phyloP scores from a whole-genome alignment of 2,888 invertebrate genomes.

The Bhutanitis thaidina region DNA sequence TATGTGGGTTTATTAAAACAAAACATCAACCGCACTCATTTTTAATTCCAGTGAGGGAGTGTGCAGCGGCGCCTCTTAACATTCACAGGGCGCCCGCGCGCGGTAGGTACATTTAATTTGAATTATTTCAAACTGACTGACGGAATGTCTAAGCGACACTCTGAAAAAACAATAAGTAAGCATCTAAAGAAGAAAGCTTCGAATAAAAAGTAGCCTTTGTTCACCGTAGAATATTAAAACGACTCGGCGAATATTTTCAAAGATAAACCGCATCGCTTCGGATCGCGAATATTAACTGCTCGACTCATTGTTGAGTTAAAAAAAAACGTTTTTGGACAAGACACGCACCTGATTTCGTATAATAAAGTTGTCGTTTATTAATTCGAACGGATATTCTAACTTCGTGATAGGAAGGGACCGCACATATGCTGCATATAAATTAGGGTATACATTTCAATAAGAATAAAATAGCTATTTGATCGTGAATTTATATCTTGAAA shows the following conservation, averaged over 20 bases:
- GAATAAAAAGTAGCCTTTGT: slow-evolving; percentile 56
- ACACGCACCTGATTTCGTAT: slow-evolving; percentile 62
- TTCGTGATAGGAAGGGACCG: slow-evolving; percentile 68
- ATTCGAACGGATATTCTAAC: slow-evolving; percentile 68
- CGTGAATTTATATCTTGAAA: slow-evolving; percentile 40
- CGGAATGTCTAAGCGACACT: slow-evolving; percentile 64
- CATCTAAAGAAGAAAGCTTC: slow-evolving; percentile 52
- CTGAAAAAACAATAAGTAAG: slow-evolving; percentile 58
- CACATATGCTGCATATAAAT: slow-evolving; percentile 64
- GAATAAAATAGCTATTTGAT: slow-evolving; percentile 57
- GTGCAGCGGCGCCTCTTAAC: slow-evolving; percentile 54
- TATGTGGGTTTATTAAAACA: slow-evolving; percentile 72
- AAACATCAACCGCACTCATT: slow-evolving; percentile 64
- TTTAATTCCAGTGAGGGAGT: slow-evolving; percentile 59
- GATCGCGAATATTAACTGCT: slow-evolving; percentile 52
- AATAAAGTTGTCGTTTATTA: slow-evolving; percentile 65
- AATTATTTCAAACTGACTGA: slow-evolving; percentile 71
- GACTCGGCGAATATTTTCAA: slow-evolving; percentile 34
- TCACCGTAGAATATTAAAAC: slow-evolving; percentile 65
- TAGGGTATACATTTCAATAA: slow-evolving; percentile 53
- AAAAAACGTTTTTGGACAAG: slow-evolving; percentile 68
- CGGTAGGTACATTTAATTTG: slow-evolving; percentile 74
- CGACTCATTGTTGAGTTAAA: slow-evolving; percentile 64
- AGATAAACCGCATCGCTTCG: slow-evolving; percentile 31
- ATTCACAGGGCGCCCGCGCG: slow-evolving; percentile 56